Evolutionary conservation across 2,888 invertebrate species (phyloP), one percentile per base, ranked within the genome.

Genomic region (Pristionchus entomophagus): DNA sequence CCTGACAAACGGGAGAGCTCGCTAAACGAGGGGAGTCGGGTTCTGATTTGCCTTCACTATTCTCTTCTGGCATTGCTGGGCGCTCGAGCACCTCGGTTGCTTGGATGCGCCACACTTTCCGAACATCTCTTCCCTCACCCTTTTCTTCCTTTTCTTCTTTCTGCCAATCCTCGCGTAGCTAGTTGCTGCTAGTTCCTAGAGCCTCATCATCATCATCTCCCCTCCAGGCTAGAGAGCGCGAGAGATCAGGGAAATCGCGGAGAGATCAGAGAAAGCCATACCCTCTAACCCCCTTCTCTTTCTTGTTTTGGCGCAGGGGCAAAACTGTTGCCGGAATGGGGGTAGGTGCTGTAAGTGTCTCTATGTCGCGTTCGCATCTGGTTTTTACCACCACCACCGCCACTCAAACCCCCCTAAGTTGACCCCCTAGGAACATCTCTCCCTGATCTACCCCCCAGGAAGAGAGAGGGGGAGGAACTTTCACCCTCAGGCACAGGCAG

Each of bases 301-400:
- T 26, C 73, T 73, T 73, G 73, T 73, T 73, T 73, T 73, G 41
- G 73, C 73, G 3, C 45, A 45, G 73, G 41, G 73, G 73, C 65
- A 73, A 56, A 73, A 73, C 73, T 73, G 73, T 73, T 73, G 73
- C 73, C 73, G 41, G 73, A 73, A 73, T 73, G 73, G 35, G 6
- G 45, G 45, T 45, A 59, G 35, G 65, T 35, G 65, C 65, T 73
- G 73, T 73, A 73, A 73, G 73, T 73, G 73, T 73, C 41, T 73
- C 41, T 56, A 5, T 22, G 14, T 22, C 38, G 29, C 3, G 19
- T 14, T 14, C 73, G 73, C 73, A 73, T 73, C 73, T 73, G 73
- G 73, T 73, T 73, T 73, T 73, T 73, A 73, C n/a, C 69, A 32
- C 32, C 45, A 45, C 65, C 41, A 2, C 41, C 73, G 19, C 41